Percentiles rank a stretch among this genome's conserved stretches.
Conservation (phyloP, 2,888 invertebrate species). For the Hyposoter dolosus region DNA sequence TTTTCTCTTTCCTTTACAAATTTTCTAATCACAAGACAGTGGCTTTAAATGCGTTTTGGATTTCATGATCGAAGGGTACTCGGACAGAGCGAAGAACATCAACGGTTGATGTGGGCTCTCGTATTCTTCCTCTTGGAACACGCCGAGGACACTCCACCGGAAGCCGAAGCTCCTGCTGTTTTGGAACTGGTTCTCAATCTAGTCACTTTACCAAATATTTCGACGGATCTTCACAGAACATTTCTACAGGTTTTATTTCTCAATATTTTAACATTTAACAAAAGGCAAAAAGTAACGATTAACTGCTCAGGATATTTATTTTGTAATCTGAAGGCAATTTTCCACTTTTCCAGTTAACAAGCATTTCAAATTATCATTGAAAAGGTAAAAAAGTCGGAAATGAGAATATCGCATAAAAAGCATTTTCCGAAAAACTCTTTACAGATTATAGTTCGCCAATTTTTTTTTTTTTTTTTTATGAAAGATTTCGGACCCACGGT, state of each 20-base stretch:
- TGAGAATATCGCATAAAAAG: no score
- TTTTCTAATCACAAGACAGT: neutral
- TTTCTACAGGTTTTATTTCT: constrained; percentile 84
- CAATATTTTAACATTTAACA: constrained; percentile 79
- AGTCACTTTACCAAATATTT: constrained; percentile 82
- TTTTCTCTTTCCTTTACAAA: neutral
- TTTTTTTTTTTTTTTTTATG: neutral
- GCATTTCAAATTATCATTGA: no score
- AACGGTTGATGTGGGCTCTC: constrained; percentile 90
- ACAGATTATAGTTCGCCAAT: no score
- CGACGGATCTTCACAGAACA: constrained; percentile 84
- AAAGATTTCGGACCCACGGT: constrained; percentile 48
- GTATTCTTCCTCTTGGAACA: constrained; percentile 92
- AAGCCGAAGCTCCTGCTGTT: constrained; percentile 86
- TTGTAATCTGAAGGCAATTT: no score
- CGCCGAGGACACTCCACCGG: constrained; percentile 88
- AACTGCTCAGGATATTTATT: no score
- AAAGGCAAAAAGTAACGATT: neutral
- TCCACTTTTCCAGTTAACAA: no score
- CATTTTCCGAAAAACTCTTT: no score
- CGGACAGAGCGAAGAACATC: constrained; percentile 87
- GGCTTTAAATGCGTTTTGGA: neutral
- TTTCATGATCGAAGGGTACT: constrained; percentile 61
- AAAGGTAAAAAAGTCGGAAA: no score
- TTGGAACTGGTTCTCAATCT: constrained; percentile 87